Conservation (phyloP, 2,888 invertebrate genomes). For the Pediacus dermestoides region DNA sequence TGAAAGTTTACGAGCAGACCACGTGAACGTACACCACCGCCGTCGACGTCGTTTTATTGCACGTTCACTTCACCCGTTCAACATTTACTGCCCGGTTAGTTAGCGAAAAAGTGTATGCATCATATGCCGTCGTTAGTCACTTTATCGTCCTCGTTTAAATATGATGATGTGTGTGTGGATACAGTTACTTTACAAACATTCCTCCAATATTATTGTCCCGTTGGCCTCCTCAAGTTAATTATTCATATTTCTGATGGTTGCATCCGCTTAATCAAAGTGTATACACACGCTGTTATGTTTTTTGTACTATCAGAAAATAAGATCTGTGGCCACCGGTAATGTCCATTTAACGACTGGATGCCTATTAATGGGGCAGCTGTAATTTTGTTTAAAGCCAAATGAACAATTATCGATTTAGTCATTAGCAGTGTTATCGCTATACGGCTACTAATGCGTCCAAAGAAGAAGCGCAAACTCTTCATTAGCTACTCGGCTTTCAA, state of each 20-base stretch:
- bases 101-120: slow-evolving; percentile 31
- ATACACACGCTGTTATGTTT: too few relatives aligned
- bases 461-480: slow-evolving; percentile 49
- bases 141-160: too few relatives aligned
- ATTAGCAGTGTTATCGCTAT: slow-evolving; percentile 46
- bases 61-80: slow-evolving; percentile 33
- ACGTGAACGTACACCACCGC: slow-evolving; percentile 36
- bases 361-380: slow-evolving; percentile 43
- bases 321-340: too few relatives aligned
- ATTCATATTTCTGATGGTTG: too few relatives aligned
- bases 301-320: too few relatives aligned
- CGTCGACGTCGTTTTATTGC: slow-evolving; percentile 30
- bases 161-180: too few relatives aligned
- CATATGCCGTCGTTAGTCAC: slow-evolving; percentile 20
- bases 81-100: slow-evolving; percentile 34
- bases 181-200: too few relatives aligned
- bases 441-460: slow-evolving; percentile 17
- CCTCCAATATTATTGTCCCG: too few relatives aligned
- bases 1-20: slow-evolving; percentile 49
- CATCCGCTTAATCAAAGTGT: too few relatives aligned
- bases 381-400: slow-evolving; percentile 46
- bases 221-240: too few relatives aligned
- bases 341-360: slow-evolving; percentile 37
- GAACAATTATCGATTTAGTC: slow-evolving; percentile 51
- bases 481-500: slow-evolving; percentile 43